Base-by-base conservation (phyloP, 2,797 vertebrate genomes). In the Streptopelia turtur region DNA sequence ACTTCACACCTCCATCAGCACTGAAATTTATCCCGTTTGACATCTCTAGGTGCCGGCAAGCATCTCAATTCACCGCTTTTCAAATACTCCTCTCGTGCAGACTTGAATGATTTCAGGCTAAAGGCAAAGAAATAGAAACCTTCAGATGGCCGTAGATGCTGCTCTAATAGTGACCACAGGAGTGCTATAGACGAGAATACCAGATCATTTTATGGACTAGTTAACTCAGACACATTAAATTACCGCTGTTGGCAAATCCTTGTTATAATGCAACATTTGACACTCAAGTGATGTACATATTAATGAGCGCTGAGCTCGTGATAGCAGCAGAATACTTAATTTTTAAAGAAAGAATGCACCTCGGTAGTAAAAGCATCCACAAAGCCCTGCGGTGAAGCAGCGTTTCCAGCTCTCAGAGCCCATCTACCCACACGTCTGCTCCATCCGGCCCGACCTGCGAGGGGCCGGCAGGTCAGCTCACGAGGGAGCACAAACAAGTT, bases 91-190 rank as follows among this genome's bases (percentile, higher is more conserved):
- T 37, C 72, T 37, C 57, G 2, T 3, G 13, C 6, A 3, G 5
- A 9, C 55, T n/a, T 30, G 10, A 10, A 57, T 37, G 31, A 33
- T 49, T 35, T 79, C 1, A 15, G 43, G 68, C 72, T 71, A 17
- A 22, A 57, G 28, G 53, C 21, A 53, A 56, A 35, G 57, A 39
- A 52, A 47, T 0, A 8, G 47, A 33, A 35, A 11, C 20, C 47
- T 33, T 2, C 2, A 23, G 49, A 27, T 9, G 18, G 59, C 25
- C 31, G 11, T 0, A 9, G 52, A 13, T 14, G 8, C 13, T 9
- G 16, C 8, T 5, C 9, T 1, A 10, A 16, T 5, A 28, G 0
- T 15, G 52, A 18, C 25, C 47, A 25, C 41, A 4, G 11, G 25
- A 74, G 35, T 6, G 11, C 10, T 6, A 15, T 13, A 5, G 10